Evolutionary conservation across 2,888 invertebrate genomes (phyloP).

Genomic region (Cheiracanthium punctorium): DNA sequence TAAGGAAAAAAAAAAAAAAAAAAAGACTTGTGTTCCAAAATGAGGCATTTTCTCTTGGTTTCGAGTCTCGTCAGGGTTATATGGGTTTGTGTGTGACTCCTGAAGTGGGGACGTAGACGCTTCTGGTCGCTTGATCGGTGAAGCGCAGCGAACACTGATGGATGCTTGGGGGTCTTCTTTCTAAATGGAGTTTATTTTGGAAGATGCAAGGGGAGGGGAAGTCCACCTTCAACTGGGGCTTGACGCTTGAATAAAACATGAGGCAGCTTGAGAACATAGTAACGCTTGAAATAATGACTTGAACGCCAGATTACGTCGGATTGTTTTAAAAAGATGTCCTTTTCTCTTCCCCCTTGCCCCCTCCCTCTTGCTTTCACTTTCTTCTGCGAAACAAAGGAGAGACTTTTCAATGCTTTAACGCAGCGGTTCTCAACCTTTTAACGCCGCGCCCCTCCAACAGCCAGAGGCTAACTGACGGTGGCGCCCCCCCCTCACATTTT

Average conservation of each 20-base stretch:
- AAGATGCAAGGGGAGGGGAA: slow-evolving; percentile 1
- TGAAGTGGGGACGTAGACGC: too few species aligned
- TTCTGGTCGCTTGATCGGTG: slow-evolving; percentile 23
- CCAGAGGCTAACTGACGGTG: too few species aligned
- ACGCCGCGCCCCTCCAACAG: too few species aligned
- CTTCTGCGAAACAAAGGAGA: background rate
- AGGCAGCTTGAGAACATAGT: slow-evolving; percentile 39
- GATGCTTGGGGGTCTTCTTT: background rate
- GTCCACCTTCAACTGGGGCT: slow-evolving; percentile 47
- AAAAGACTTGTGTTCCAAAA: too few species aligned
- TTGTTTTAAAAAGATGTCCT: background rate
- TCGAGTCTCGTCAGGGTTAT: too few species aligned
- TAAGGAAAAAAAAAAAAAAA: too few species aligned
- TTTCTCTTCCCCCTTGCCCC: background rate
- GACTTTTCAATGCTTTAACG: too few species aligned
- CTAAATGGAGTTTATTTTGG: slow-evolving; percentile 9
- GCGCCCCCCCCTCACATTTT: too few species aligned
- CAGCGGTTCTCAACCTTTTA: too few species aligned
- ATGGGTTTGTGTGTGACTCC: too few species aligned
- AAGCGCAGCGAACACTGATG: slow-evolving; percentile 32
- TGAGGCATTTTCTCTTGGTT: too few species aligned
- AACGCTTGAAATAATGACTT: slow-evolving; percentile 18
- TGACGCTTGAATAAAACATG: slow-evolving; percentile 63
- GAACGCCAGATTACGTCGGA: background rate
- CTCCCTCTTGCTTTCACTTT: background rate